Evolutionary conservation across 2,797 vertebrate genomes (phyloP).

Genomic region (Hippopotamyrus pictus): DNA sequence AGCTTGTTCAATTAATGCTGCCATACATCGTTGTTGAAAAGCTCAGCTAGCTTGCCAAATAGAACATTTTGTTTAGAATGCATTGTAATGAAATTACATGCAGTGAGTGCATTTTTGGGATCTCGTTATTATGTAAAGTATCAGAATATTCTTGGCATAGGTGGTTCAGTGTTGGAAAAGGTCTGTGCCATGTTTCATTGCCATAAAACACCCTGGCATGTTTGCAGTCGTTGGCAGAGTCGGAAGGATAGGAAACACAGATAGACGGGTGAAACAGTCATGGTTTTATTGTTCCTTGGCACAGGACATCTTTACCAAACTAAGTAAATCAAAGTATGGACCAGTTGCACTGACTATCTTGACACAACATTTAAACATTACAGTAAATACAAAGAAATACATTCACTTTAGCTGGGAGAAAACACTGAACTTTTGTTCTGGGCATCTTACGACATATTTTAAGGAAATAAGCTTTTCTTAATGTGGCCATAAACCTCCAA

Average conservation of each 20-base stretch:
- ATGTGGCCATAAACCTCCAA: neutral
- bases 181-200: neutral
- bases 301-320: neutral
- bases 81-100: neutral
- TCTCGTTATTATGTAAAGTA: neutral
- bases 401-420: neutral
- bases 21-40: neutral
- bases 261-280: neutral
- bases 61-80: neutral
- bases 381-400: neutral
- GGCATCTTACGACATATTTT: neutral
- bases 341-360: neutral
- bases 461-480: neutral
- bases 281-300: neutral
- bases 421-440: neutral
- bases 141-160: neutral
- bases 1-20: neutral
- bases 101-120: neutral
- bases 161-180: neutral
- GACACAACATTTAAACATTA: neutral
- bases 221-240: neutral
- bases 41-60: neutral
- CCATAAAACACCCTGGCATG: neutral
- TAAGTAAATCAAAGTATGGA: neutral
- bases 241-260: neutral